These are phyloP conservation scores for Tapirus terrestris DNA, from an alignment of 2,113 vertebrate species.

Conservation along the genomic window DNA sequence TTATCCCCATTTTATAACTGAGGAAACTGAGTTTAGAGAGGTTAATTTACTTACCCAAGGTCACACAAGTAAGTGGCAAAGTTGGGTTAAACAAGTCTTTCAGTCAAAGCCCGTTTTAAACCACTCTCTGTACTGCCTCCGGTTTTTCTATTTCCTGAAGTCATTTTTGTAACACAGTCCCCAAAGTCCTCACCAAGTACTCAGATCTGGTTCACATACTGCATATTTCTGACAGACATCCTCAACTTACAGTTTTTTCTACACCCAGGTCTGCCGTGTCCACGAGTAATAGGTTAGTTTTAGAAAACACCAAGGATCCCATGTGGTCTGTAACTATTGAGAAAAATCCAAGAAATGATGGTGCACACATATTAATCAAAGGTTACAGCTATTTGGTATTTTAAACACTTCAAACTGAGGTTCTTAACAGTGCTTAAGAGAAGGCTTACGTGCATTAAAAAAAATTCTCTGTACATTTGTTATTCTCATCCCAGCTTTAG, in stretches of 20 bases:
- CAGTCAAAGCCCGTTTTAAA: not conserved
- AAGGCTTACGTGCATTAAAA: slow-evolving; percentile 65
- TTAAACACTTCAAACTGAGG: slow-evolving; percentile 63
- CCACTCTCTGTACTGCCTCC: not conserved
- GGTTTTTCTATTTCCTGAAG: not conserved
- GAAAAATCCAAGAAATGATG: slow-evolving; percentile 28
- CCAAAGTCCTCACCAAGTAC: not conserved
- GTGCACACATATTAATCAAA: slow-evolving; percentile 58
- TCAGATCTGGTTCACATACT: not conserved
- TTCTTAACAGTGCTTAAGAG: slow-evolving; percentile 67
- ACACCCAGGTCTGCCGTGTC: not conserved
- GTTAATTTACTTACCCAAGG: slow-evolving; percentile 30
- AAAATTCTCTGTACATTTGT: slow-evolving; percentile 61
- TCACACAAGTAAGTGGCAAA: not conserved
- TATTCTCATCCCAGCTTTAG: slow-evolving; percentile 64
- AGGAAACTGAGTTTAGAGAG: not conserved
- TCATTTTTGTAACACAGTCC: not conserved
- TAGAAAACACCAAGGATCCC: not conserved
- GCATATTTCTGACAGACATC: not conserved
- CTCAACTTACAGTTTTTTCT: not conserved
- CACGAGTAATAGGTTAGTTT: not conserved
- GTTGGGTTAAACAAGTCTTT: not conserved
- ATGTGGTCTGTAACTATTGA: not conserved
- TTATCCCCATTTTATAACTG: not conserved
- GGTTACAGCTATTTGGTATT: slow-evolving; percentile 47